Conservation (phyloP, 1,140 invertebrate species). For the Rhagoletis pomonella region DNA sequence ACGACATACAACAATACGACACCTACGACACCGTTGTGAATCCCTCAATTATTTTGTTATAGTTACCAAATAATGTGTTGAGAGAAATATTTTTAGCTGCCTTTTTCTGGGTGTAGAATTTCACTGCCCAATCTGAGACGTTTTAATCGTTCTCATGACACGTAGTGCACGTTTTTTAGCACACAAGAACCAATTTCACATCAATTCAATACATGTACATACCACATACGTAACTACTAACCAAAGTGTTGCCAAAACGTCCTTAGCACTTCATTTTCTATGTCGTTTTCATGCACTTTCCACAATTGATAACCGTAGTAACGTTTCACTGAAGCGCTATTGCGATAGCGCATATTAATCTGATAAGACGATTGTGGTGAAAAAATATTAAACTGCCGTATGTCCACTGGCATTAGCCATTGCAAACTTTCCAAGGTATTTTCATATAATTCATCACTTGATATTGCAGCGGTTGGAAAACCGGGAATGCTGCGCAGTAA, state of each 20-base stretch:
- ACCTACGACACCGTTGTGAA: too few relatives aligned
- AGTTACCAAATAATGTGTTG: too few relatives aligned
- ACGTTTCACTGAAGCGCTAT: slow-evolving; percentile 61
- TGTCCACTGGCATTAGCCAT: slow-evolving; percentile 66
- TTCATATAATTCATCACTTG: slow-evolving; percentile 66
- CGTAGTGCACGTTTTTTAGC: too few relatives aligned
- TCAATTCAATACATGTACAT: not conserved
- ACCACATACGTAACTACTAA: slow-evolving; percentile 55
- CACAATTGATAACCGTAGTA: slow-evolving; percentile 68
- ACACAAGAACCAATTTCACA: not conserved
- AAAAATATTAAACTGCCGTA: slow-evolving; percentile 66
- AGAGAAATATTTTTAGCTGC: too few relatives aligned
- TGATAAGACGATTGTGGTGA: slow-evolving; percentile 68
- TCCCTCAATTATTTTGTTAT: too few relatives aligned
- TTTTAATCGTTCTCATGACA: too few relatives aligned
- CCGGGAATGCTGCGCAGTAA: slow-evolving; percentile 65
- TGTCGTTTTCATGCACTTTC: slow-evolving; percentile 67
- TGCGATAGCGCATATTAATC: slow-evolving; percentile 69
- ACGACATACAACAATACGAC: too few relatives aligned
- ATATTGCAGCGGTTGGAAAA: slow-evolving; percentile 59
- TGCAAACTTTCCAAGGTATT: slow-evolving; percentile 68
- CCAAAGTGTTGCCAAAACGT: slow-evolving; percentile 65
- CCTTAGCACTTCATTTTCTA: slow-evolving; percentile 58
- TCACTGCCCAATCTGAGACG: too few relatives aligned
- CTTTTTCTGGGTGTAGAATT: too few relatives aligned